phyloP scores from a whole-genome alignment of 1,140 invertebrate genomes.

The Brachionus rotundiformis region DNA sequence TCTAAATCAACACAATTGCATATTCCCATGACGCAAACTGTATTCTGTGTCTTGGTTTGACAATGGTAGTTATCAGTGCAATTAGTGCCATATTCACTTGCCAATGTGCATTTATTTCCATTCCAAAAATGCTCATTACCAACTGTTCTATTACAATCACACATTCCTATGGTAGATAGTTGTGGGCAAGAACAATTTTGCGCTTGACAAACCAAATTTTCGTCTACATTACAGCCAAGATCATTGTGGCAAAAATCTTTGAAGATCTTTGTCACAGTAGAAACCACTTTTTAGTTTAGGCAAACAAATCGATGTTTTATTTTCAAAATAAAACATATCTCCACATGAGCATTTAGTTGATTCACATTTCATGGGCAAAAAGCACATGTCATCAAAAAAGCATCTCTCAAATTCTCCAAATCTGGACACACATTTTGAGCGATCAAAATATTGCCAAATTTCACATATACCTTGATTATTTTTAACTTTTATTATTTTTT shows the following conservation, averaged over 20 bases:
- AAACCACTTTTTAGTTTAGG: background rate
- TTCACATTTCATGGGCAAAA: background rate
- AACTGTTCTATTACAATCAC: background rate
- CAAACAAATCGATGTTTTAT: background rate
- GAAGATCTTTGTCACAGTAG: background rate
- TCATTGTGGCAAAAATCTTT: background rate
- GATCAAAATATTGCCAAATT: background rate
- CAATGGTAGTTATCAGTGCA: background rate
- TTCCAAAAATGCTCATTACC: conserved; percentile 12
- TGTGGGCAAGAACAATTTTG: background rate
- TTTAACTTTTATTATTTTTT: too few relatives aligned
- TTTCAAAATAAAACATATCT: background rate
- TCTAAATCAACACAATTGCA: background rate
- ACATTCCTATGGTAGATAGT: background rate
- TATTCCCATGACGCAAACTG: background rate
- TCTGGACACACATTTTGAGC: background rate
- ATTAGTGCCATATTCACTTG: background rate
- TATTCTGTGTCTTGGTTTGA: background rate
- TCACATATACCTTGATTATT: background rate
- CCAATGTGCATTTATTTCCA: background rate
- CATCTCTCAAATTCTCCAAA: background rate
- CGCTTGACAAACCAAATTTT: conserved; percentile 10
- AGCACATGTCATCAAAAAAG: background rate
- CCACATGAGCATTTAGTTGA: background rate
- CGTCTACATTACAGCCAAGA: background rate